Base-by-base conservation (phyloP, 2,888 invertebrate genomes). In the Mongoloraphidia duomilia region DNA sequence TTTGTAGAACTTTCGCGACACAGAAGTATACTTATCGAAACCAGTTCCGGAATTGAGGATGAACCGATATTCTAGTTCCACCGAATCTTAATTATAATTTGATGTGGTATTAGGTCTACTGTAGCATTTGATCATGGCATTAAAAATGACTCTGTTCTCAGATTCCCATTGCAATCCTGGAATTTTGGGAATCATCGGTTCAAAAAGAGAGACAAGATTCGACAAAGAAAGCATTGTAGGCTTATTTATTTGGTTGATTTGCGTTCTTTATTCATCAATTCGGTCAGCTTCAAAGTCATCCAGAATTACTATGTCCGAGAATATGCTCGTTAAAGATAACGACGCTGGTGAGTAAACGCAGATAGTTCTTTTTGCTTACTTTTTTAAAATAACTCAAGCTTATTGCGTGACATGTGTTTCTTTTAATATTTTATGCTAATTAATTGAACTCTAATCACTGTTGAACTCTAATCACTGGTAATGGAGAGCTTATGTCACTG, bases 191-290 rank as follows among this genome's bases (percentile, higher is more conserved):
- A 69, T 67, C 51, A 63, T 67, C 44, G 65, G 63, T 35, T 60
- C 55, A 39, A 61, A 62, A 43, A 56, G 60, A 9, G 52, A 56
- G 8, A 53, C 56, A 3, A 57, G 55, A 26, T 86, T 93, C 65
- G 90, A 91, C 67, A 84, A 86, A 58, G 85, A 93, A 63, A 89
- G 92, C 58, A 83, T 97, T 56, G 82, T 98, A 59, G 93, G 94
- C 42, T 76, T 99, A 56, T 67, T 85, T 44, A 84, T 99, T 60
- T 99, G 95, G 93, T 82, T 92, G 68, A 77, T 84, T 61, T 96
- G 95, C 67, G 89, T 98, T 47, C 73, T 99, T 48, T 98, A 98
- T 71, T 96, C 97, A 11, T 89, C 93, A 57, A 77, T 98, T 52
- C 82, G 95, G 41, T 91, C 94, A n/a, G 92, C 94, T 14, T 89